Base-by-base conservation (phyloP, 1,140 invertebrate species). In the Zaprionus nigranus region DNA sequence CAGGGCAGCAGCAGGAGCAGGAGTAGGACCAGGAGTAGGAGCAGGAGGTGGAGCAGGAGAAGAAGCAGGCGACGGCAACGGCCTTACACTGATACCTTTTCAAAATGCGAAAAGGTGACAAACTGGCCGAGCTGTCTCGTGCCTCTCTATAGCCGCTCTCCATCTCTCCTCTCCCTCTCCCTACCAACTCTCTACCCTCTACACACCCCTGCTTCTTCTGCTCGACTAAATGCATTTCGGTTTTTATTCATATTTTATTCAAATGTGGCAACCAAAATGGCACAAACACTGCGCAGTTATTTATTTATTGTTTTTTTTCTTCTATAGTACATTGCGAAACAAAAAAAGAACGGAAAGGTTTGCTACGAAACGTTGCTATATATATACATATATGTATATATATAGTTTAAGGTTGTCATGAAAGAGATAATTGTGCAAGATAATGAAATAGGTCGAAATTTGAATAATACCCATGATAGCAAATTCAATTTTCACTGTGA, bases 211-310 rank as follows among this genome's bases (percentile, higher is more conserved):
- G 5, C 28, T 30, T 9, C 46, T 13, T 12, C n/a, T n/a, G 6
- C 22, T 74, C 74, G 75, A 74, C 84, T 87, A 87, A 87, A 87
- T 87, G 84, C 84, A 87, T 87, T 87, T 87, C 81, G 71, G 81
- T 81, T 87, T 84, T 87, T 87, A 87, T 87, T 87, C 84, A 87
- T 87, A 87, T 87, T 87, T 87, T 87, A 87, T 87, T 87, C 81
- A 87, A 87, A 87, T 87, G 84, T 87, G 84, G 78, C 84, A 84
- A 88, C 84, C 74, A 78, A 88, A 88, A 88, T 88, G 81, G 84
- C 84, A 87, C 85, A 87, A 88, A 87, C 84, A 84, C 81, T 81
- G 84, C 74, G 65, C 81, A 84, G 84, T 84, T 87, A 87, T 87
- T 84, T 87, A 88, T n/a, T n/a, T n/a, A n/a, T n/a, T 87, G 78